Evolutionary conservation across 2,797 vertebrate genomes (phyloP).

Genomic region (Chelmon rostratus): DNA sequence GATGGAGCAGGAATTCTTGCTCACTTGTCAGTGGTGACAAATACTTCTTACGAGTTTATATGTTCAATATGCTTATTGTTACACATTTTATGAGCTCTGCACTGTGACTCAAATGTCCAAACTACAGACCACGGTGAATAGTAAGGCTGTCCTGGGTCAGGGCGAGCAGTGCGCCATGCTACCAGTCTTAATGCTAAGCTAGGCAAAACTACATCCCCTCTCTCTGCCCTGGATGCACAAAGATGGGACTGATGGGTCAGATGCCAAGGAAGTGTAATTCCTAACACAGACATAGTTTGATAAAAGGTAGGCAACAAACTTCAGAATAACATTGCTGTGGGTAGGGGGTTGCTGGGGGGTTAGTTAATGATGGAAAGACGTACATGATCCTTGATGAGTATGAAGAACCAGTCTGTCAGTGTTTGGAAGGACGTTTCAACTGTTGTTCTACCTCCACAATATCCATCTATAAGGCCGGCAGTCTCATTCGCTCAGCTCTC

Average conservation of each 20-base stretch:
- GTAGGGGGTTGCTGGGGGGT: neutral
- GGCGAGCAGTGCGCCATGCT: neutral
- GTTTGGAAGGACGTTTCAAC: conserved; percentile 5
- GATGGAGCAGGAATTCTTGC: neutral
- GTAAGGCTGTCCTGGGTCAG: neutral
- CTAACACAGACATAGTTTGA: neutral
- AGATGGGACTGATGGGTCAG: neutral
- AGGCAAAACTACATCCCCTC: neutral
- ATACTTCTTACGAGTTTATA: neutral
- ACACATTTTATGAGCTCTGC: conserved; percentile 13
- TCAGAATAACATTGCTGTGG: neutral
- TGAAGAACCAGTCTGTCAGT: conserved; percentile 7
- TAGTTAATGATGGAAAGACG: neutral
- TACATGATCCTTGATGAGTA: conserved; percentile 11
- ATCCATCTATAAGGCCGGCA: neutral
- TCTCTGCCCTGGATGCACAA: neutral
- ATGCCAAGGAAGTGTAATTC: neutral
- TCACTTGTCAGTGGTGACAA: neutral
- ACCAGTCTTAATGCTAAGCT: neutral
- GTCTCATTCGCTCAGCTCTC: neutral
- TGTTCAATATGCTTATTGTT: neutral
- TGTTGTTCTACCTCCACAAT: conserved; percentile 5
- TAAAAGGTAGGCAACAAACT: neutral
- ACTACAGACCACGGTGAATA: neutral
- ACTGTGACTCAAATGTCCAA: neutral